Evolutionary conservation across 2,888 invertebrate genomes (phyloP).

Genomic region (Eugnorisma glareosa): DNA sequence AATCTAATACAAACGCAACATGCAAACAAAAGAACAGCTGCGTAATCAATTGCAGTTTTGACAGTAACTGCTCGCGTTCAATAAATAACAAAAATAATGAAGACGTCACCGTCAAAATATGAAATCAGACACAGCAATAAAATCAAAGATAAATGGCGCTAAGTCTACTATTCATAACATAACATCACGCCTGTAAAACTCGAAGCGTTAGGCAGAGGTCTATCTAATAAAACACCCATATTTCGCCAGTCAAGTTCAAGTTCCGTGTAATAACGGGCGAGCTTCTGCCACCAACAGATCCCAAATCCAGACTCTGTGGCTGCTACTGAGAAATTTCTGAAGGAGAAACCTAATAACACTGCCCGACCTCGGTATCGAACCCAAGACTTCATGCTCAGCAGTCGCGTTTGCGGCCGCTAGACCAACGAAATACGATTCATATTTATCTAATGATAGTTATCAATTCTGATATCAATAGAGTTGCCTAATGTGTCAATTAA

Average conservation of each 20-base stretch:
- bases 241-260: not conserved
- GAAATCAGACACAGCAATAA: slow-evolving; percentile 22
- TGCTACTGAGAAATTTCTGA: not conserved
- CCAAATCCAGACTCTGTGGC: not conserved
- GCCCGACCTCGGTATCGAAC: not conserved
- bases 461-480: not conserved
- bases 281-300: not conserved
- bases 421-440: not conserved
- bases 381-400: not conserved
- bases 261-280: not conserved
- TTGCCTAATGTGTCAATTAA: slow-evolving; percentile 1
- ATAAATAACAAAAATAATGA: slow-evolving; percentile 32
- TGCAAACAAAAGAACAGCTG: slow-evolving; percentile 40
- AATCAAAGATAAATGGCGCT: slow-evolving; percentile 13
- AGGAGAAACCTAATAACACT: not conserved
- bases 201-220: not conserved
- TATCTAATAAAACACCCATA: not conserved
- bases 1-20: slow-evolving; percentile 3
- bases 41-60: slow-evolving; percentile 45
- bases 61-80: slow-evolving; percentile 29
- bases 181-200: not conserved
- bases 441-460: slow-evolving; percentile 13
- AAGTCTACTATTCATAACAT: slow-evolving; percentile 3
- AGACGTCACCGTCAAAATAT: slow-evolving; percentile 36
- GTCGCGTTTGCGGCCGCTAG: not conserved